phyloP scores from a whole-genome alignment of 1,140 invertebrate species.

The Sitobion miscanthi region DNA sequence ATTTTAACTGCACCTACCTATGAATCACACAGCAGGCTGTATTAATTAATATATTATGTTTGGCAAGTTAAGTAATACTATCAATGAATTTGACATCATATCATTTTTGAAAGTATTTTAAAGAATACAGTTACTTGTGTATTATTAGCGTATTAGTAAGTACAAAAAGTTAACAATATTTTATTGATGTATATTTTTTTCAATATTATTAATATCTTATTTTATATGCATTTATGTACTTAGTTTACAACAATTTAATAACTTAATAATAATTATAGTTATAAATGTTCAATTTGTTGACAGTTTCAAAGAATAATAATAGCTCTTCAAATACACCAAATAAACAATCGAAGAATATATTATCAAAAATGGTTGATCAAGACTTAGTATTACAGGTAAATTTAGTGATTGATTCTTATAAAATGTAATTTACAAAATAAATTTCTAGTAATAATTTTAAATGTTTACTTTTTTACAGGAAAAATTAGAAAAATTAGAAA shows the following conservation, averaged over 20 bases:
- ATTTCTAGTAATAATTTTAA: background rate
- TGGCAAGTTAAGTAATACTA: background rate
- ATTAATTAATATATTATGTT: background rate
- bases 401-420: background rate
- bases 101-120: background rate
- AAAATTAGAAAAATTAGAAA: slow-evolving; percentile 53
- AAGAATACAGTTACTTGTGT: too few relatives aligned
- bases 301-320: slow-evolving; percentile 49
- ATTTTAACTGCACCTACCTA: background rate
- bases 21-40: background rate
- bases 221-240: too few relatives aligned
- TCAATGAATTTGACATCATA: background rate
- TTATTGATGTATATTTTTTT: too few relatives aligned
- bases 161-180: too few relatives aligned
- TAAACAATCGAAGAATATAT: background rate
- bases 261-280: background rate
- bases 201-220: too few relatives aligned
- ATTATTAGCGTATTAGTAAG: too few relatives aligned
- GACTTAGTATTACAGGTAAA: slow-evolving; percentile 43
- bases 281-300: background rate
- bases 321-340: background rate
- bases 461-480: slow-evolving; percentile 17
- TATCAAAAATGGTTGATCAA: slow-evolving; percentile 44
- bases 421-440: background rate
- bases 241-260: background rate